Percentiles rank a stretch among this genome's conserved stretches.
Conservation (phyloP, 1,140 invertebrate genomes). For the Tigriopus japonicus region DNA sequence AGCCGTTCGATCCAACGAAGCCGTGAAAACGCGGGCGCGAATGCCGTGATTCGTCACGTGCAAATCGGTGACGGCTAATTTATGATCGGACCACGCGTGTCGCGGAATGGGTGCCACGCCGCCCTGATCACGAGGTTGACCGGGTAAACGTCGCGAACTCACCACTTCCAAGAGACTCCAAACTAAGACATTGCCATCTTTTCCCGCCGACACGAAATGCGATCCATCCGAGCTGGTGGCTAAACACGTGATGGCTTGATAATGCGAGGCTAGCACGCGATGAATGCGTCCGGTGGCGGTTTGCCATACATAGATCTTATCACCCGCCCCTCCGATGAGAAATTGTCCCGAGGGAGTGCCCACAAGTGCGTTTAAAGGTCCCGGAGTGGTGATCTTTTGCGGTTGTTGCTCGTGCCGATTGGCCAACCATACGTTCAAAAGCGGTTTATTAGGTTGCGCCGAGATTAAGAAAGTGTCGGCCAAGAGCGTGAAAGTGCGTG, state of each 20-base stretch:
- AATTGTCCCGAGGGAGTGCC: neutral
- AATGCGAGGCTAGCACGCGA: neutral
- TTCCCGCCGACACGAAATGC: neutral
- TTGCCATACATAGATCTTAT: neutral
- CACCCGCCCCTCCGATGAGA: neutral
- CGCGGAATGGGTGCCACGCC: neutral
- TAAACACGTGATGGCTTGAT: neutral
- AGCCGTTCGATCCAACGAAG: slow-evolving; percentile 57
- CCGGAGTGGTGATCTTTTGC: neutral
- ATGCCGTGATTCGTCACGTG: slow-evolving; percentile 32
- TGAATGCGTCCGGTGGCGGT: neutral
- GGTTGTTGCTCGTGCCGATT: neutral
- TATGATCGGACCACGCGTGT: neutral
- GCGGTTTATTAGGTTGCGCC: neutral
- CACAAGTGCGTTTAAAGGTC: neutral
- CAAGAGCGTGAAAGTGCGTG: neutral
- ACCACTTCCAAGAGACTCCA: neutral
- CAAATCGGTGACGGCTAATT: slow-evolving; percentile 42
- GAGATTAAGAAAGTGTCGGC: neutral
- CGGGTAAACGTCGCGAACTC: neutral
- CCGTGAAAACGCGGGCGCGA: slow-evolving; percentile 45
- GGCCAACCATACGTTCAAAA: neutral
- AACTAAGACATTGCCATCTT: neutral
- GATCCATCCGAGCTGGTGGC: neutral
- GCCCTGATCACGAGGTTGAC: too few species aligned